Base-by-base conservation (phyloP, 1,140 invertebrate genomes). In the Camponotus vicinus region DNA sequence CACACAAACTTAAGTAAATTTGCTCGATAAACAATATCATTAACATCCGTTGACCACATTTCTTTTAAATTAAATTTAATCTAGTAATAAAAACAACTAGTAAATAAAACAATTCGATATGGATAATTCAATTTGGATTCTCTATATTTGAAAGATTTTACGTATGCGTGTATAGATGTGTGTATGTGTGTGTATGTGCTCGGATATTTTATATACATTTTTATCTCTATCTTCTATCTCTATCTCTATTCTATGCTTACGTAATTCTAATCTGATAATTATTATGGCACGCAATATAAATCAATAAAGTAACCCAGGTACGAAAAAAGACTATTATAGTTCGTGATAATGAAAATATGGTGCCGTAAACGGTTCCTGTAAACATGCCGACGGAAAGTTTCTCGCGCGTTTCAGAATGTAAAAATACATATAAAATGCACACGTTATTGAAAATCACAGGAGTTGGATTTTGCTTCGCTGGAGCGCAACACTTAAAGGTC, bases 381-480 rank as follows among this genome's bases (percentile, higher is more conserved):
- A 83, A 75, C 2, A 63, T 57, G 2, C 61, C 21, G 8, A 57
- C 27, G 13, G 27, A 73, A 73, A 83, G 11, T 40, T 34, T 57
- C 67, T 34, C 70, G 27, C 27, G 27, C 27, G 57, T 73, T 73
- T 83, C 27, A 83, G 40, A 73, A 63, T 73, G 45, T 73, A 83
- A 61, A 83, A 83, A 83, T 73, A 61, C 5, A 45, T 73, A 73
- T 75, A 83, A 83, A 82, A 55, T 9, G 37, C 49, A 49, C 67
- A 73, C 8, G 40, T 83, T 83, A 83, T 83, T 83, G 69, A 83
- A 73, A 83, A 83, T 83, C 79, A 37, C 7, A 5, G n/a, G 3
- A 2, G 6, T 49, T 15, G 11, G 4, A 18, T 73, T 32, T 55
- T 82, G 78, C 18, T 52, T 73, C 45, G 40, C 49, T 52, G 49